Evolutionary conservation across 2,113 vertebrate genomes (phyloP).

Genomic region (Glareola pratincola): DNA sequence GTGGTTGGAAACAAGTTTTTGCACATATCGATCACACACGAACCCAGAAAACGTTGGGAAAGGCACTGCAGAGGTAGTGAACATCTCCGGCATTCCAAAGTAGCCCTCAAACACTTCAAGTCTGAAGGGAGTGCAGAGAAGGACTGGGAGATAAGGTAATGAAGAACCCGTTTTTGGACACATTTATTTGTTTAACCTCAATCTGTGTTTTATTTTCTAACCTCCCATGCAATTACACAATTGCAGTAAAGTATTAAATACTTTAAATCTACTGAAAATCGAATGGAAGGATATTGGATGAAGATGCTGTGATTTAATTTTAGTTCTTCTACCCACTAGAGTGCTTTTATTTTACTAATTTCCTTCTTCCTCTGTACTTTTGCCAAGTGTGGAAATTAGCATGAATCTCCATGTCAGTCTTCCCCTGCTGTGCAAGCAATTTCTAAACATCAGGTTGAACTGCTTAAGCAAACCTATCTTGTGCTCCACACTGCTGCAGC

Average conservation of each 20-base stretch:
- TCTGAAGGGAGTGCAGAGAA: background rate
- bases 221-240: background rate
- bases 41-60: background rate
- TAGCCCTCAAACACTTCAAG: background rate
- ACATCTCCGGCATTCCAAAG: background rate
- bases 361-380: background rate
- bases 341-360: background rate
- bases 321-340: background rate
- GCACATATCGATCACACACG: background rate
- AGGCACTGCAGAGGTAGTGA: background rate
- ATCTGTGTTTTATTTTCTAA: background rate
- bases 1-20: background rate
- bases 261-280: background rate
- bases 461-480: constrained; percentile 7
- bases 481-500: background rate
- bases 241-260: background rate
- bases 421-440: background rate
- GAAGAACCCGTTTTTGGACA: background rate
- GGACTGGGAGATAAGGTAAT: background rate
- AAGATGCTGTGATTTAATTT: background rate
- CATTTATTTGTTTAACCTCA: background rate
- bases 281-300: background rate
- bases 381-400: constrained; percentile 33
- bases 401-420: background rate
- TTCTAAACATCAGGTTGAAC: constrained; percentile 33